Evolutionary conservation across 2,113 vertebrate genomes (phyloP), one percentile per base, ranked within the genome.

Genomic region (Pedionomus torquatus): DNA sequence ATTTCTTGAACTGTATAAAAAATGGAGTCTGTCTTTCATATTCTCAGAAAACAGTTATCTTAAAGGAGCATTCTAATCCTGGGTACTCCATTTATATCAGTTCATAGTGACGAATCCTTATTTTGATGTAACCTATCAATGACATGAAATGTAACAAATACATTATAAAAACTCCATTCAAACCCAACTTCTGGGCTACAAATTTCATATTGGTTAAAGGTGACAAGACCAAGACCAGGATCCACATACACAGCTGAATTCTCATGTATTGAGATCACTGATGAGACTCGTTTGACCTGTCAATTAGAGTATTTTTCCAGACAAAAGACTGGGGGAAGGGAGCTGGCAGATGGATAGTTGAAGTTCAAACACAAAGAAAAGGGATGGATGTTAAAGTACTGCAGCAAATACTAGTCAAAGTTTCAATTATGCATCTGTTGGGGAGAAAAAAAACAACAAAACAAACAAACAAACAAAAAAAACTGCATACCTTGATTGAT

Each of bases 311-410:
- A 92, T 82, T 94, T 95, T 10, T 96, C 81, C 23, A 93, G 61
- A 97, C 93, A 95, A 96, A 96, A 89, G 94, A 68, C 43, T 64
- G 94, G 87, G 91, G 95, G 96, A 89, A 94, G 95, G 93, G 91
- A 94, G 77, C 55, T 93, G 87, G 69, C 91, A 91, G 89, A 95
- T 49, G 81, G 51, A 64, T 31, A 74, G 93, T 0, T 86, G 79
- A 94, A 95, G 49, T 66, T 82, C 39, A 79, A 68, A 91, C 48
- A 96, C 55, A 92, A 95, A 93, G 71, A 68, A 86, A 83, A 86
- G 5, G 46, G 35, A 75, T 33, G 55, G 52, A 78, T 78, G 41
- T 57, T 83, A 8, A 85, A 93, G 41, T 31, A 90, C 17, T 51
- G 46, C 43, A 75, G 60, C 30, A 95, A 91, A 84, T 24, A 77